Evolutionary conservation across 1,140 invertebrate genomes (phyloP).

Genomic region (Saccostrea echinata): DNA sequence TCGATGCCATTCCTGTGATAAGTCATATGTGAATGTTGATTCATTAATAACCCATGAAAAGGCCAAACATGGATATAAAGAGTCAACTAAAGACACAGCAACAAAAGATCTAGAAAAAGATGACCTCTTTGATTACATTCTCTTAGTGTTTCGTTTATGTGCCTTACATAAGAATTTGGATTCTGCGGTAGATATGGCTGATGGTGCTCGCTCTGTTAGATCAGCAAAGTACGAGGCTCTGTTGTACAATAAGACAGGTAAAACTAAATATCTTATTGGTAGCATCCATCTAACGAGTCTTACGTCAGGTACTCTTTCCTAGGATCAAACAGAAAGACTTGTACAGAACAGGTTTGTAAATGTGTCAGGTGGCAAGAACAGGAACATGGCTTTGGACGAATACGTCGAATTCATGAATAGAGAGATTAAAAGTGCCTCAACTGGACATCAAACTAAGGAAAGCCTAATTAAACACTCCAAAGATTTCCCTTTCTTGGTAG

Average conservation of each 20-base stretch:
- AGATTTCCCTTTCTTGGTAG: not conserved
- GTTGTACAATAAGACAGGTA: conserved; percentile 51
- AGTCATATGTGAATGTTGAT: not conserved
- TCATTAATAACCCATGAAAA: not conserved
- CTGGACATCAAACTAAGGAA: not conserved
- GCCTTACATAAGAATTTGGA: conserved; percentile 49
- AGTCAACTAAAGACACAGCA: not conserved
- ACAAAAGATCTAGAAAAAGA: not conserved
- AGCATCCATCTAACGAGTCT: conserved; percentile 43
- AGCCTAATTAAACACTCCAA: not conserved
- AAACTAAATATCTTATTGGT: conserved; percentile 52
- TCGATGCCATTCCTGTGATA: not conserved
- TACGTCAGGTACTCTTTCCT: not conserved
- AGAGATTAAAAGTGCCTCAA: conserved; percentile 42
- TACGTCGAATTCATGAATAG: conserved; percentile 52
- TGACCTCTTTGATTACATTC: conserved; percentile 11
- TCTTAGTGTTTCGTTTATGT: conserved; percentile 26
- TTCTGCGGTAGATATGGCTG: conserved; percentile 54
- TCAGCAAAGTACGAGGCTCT: conserved; percentile 52
- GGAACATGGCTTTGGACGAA: conserved; percentile 50
- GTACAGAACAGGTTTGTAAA: conserved; percentile 50
- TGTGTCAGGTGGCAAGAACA: conserved; percentile 44
- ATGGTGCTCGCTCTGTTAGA: conserved; percentile 43
- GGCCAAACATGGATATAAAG: not conserved
- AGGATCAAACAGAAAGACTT: conserved; percentile 24